phyloP scores from a whole-genome alignment of 2,113 vertebrate genomes.

The Mesocricetus auratus region DNA sequence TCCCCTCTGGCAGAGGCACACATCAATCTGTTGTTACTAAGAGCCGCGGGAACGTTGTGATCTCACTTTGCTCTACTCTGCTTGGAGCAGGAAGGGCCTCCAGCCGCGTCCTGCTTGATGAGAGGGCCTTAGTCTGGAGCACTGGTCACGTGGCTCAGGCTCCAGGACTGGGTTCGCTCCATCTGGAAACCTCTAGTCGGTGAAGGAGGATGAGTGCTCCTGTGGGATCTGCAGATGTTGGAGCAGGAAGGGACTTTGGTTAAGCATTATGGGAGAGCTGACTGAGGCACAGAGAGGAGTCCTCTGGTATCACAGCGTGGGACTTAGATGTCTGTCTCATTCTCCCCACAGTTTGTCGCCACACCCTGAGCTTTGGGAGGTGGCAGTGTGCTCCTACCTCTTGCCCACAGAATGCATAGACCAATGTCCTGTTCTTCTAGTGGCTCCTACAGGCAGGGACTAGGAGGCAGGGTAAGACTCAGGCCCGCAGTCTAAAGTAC shows the following conservation, averaged over 20 bases:
- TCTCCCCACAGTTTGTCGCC: not conserved
- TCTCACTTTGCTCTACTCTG: not conserved
- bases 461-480: too few relatives aligned
- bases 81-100: not conserved
- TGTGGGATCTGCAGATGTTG: rapidly evolving
- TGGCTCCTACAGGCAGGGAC: too few relatives aligned
- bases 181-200: rapidly evolving
- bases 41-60: rapidly evolving
- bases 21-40: not conserved
- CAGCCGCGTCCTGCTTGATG: rapidly evolving
- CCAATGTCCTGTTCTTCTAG: too few relatives aligned
- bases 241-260: not conserved
- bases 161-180: rapidly evolving
- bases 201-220: not conserved
- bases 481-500: too few relatives aligned
- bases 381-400: not conserved
- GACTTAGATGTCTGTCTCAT: rapidly evolving
- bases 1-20: not conserved
- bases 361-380: not conserved
- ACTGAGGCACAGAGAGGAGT: not conserved
- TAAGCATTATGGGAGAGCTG: rapidly evolving
- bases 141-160: not conserved
- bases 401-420: too few relatives aligned
- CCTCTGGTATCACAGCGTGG: not conserved
- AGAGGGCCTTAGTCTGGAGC: not conserved